Evolutionary conservation across 1,140 invertebrate genomes (phyloP).

Genomic region (Zaprionus africanus): DNA sequence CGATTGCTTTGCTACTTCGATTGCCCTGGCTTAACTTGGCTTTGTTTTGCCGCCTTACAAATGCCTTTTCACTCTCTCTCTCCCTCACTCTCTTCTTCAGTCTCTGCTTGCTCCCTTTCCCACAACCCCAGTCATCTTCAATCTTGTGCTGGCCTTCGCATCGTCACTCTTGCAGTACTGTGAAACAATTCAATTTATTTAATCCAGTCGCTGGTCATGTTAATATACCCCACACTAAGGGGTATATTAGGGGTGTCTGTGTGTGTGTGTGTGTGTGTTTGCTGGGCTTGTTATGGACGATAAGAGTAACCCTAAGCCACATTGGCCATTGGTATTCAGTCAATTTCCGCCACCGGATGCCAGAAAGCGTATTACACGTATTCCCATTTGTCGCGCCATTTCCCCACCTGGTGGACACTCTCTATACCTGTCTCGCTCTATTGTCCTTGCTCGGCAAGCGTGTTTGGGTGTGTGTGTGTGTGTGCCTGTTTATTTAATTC

Average conservation of each 20-base stretch:
- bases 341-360: conserved; percentile 31
- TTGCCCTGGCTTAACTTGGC: conserved; percentile 44
- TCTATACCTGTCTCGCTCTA: background rate
- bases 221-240: conserved; percentile 53
- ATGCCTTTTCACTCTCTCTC: background rate
- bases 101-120: too few species aligned
- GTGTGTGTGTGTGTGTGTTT: conserved; percentile 7
- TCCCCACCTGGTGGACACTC: conserved; percentile 6
- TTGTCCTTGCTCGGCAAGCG: background rate
- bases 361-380: conserved; percentile 31
- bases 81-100: background rate
- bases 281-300: conserved; percentile 17
- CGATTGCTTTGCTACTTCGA: conserved; percentile 40
- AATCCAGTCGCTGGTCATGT: conserved; percentile 64
- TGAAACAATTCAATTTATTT: conserved; percentile 79
- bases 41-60: conserved; percentile 45
- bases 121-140: background rate
- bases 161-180: conserved; percentile 34
- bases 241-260: background rate
- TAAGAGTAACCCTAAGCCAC: conserved; percentile 26
- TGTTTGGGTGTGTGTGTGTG: conserved; percentile 2
- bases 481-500: conserved; percentile 75
- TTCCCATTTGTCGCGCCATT: conserved; percentile 26
- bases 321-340: conserved; percentile 35
- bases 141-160: background rate